Conservation (phyloP, 2,113 vertebrate species). For the Plectropomus leopardus region DNA sequence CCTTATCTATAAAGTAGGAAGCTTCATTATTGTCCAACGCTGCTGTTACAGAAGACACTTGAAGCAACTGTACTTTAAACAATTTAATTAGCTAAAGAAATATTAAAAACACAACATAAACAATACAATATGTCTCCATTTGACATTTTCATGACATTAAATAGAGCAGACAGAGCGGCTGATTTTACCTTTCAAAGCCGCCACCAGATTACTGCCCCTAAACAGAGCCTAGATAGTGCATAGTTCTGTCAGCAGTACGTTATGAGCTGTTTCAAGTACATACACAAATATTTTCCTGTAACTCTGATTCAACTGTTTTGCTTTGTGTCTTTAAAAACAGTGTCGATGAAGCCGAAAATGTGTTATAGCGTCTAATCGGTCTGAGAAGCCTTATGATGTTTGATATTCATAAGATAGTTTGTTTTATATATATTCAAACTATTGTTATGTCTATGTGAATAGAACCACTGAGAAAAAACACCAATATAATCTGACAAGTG, state of each 20-base stretch:
- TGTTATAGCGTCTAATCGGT: no score
- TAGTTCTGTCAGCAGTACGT: background rate
- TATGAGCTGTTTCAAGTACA: background rate
- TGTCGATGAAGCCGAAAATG: no score
- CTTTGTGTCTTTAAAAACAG: no score
- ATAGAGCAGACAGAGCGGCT: background rate
- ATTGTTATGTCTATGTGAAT: no score
- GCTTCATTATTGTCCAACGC: no score
- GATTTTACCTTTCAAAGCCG: background rate
- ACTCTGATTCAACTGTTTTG: background rate
- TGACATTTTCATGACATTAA: conserved; percentile 5
- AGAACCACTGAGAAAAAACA: no score
- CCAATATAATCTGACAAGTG: no score
- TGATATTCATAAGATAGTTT: no score
- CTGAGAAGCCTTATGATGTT: no score
- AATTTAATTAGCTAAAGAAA: conserved; percentile 3
- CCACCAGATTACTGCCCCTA: no score
- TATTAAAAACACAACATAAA: background rate
- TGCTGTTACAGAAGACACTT: background rate
- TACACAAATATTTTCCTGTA: background rate
- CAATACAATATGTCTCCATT: background rate
- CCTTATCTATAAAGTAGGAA: no score
- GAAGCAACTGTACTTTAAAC: background rate
- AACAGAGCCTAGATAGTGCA: background rate
- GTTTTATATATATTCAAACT: no score